Evolutionary conservation across 2,888 invertebrate species (phyloP), one percentile per base, ranked within the genome.

Genomic region (Drosophila sordidapex): DNA sequence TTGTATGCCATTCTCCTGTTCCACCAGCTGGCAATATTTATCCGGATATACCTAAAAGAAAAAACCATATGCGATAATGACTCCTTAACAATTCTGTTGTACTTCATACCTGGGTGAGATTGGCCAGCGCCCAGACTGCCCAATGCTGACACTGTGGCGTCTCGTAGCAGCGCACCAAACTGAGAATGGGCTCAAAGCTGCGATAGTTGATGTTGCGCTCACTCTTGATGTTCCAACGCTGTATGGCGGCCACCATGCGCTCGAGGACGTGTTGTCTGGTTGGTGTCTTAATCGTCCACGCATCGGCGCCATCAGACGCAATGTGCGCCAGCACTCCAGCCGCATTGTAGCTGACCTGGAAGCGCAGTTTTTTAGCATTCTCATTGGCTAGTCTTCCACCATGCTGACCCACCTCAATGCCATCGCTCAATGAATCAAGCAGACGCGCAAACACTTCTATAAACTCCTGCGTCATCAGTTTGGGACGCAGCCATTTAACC

Each of bases 41-140:
- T 96, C 96, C 48, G 98, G 93, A 86, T 93, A 93, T 4, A 93
- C 93, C 98, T 98, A 10, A 36, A 29, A 25, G 2, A 18, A 27
- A 10, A 8, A 8, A 7, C 4, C 4, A 7, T 10, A 21, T 31
- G 6, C 6, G 4, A 21, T 6, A 10, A 25, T 29, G 15, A 51
- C 3, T n/a, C 10, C 4, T 1, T 0, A 18, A 21, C 0, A 0
- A 18, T 49, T 6, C 8, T 1, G 0, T 46, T 25, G 7, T 2
- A 6, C 29, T 43, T 2, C 27, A 29, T 76, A 93, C 92, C 82
- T 92, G 96, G 56, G 99, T 99, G 73, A 99, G 95, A 94, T 99
- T 99, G 57, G 99, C 98, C 70, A 99, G 94, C 0, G 99, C 99
- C 99, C 99, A 99, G 10, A 97, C 96, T 4, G 99, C 98, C 99